Percentiles rank a stretch among this genome's conserved stretches.
These are phyloP conservation scores for Ploceus nigricollis DNA, from an alignment of 2,113 vertebrate genomes.

Conservation along the genomic window DNA sequence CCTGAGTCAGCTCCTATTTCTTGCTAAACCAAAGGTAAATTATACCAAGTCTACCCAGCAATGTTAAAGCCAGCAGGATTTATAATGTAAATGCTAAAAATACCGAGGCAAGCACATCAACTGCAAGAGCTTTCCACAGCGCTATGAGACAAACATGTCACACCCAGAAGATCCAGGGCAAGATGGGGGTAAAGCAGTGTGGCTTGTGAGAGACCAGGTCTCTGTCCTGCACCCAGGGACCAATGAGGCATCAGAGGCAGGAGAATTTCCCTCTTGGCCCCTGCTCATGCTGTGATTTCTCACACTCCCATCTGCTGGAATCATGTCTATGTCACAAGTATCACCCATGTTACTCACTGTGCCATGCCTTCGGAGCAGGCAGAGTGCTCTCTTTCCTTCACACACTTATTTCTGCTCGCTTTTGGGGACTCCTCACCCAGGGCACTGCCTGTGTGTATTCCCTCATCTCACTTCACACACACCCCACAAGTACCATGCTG, in stretches of 20 bases:
- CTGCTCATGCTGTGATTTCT: background rate
- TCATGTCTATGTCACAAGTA: background rate
- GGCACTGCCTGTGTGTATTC: background rate
- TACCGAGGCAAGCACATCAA: constrained; percentile 47
- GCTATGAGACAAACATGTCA: background rate
- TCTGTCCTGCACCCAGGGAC: background rate
- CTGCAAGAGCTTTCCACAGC: constrained; percentile 18
- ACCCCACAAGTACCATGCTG: fast-evolving
- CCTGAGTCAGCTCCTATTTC: constrained; percentile 73
- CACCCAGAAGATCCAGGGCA: background rate
- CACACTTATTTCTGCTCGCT: background rate
- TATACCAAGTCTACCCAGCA: constrained; percentile 49
- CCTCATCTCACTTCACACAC: fast-evolving
- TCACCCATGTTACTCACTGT: background rate
- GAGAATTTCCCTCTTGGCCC: background rate
- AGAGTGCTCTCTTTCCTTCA: fast-evolving
- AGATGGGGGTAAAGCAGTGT: background rate
- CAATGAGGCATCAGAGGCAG: background rate
- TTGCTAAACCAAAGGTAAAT: constrained; percentile 75
- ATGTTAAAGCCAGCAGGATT: constrained; percentile 46
- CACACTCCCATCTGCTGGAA: background rate
- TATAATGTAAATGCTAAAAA: constrained; percentile 67
- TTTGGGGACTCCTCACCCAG: background rate
- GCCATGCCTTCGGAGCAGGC: fast-evolving
- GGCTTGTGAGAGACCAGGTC: background rate